A percentile compares a stretch with the other conserved stretches of the same genome.
Evolutionary conservation across 2,797 vertebrate species (phyloP).

Genomic region (Vespertilio murinus): DNA sequence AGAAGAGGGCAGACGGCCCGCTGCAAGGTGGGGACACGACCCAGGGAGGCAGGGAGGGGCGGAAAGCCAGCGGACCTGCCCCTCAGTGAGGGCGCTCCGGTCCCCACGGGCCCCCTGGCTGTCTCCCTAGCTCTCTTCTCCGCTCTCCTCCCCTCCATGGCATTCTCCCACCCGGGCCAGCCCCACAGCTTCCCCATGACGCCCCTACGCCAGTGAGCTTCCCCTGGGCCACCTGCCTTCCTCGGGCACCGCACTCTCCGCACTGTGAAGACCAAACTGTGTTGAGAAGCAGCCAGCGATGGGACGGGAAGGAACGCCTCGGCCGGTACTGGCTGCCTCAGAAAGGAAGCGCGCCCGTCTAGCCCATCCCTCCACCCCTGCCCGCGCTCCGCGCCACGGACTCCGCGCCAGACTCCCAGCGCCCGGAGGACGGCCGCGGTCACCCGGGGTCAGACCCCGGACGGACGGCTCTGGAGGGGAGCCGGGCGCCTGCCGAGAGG

Average conservation of each 20-base stretch:
- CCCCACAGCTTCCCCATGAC: neutral
- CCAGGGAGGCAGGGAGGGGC: neutral
- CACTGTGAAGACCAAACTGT: neutral
- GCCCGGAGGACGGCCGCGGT: neutral
- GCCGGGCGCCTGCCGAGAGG: neutral
- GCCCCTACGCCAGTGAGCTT: neutral
- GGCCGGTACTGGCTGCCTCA: neutral
- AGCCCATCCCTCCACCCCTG: neutral
- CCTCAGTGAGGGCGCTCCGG: neutral
- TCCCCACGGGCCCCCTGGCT: neutral
- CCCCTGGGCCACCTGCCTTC: neutral
- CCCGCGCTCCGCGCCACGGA: neutral
- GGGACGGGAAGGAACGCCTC: neutral
- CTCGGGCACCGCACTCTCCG: neutral
- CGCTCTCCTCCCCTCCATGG: neutral
- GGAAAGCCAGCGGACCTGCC: neutral
- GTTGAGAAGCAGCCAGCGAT: neutral
- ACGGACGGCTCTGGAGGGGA: neutral
- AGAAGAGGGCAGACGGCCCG: neutral
- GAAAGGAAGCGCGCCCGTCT: neutral
- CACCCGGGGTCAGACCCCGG: conserved; percentile 33
- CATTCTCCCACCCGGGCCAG: neutral
- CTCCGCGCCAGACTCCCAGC: neutral
- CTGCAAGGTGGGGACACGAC: neutral
- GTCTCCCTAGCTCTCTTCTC: neutral